Conservation (phyloP, 2,797 vertebrate species). For the Betta splendens region DNA sequence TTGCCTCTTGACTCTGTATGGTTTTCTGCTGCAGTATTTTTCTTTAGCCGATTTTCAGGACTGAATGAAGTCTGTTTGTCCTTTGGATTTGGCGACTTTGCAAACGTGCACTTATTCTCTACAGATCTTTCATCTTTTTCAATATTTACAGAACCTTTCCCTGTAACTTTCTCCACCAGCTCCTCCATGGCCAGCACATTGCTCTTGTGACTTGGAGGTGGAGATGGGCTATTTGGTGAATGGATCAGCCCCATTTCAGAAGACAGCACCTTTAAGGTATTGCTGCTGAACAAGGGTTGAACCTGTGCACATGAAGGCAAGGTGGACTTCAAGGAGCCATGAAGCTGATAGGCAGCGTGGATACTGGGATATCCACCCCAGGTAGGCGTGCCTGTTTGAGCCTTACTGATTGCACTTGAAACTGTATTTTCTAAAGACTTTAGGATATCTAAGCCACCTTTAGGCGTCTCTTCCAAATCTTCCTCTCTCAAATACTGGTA, state of each 20-base stretch:
- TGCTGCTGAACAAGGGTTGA: slow-evolving; percentile 88
- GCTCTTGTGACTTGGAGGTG: slow-evolving; percentile 91
- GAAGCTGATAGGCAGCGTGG: slow-evolving; percentile 97
- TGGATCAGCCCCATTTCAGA: slow-evolving; percentile 84
- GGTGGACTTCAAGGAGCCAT: slow-evolving; percentile 86
- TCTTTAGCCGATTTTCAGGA: slow-evolving; percentile 80
- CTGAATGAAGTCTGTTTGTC: slow-evolving; percentile 85
- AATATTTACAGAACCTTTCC: slow-evolving; percentile 87
- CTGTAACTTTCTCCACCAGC: slow-evolving; percentile 95
- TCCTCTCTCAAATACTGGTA: slow-evolving; percentile 97
- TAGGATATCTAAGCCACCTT: slow-evolving; percentile 93
- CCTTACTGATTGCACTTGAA: slow-evolving; percentile 97
- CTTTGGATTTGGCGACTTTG: slow-evolving; percentile 82
- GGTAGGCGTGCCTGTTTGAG: slow-evolving; percentile 95
- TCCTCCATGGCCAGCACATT: slow-evolving; percentile 98
- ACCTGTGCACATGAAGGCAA: slow-evolving; percentile 85
- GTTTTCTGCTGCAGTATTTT: slow-evolving; percentile 67
- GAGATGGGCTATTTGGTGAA: slow-evolving; percentile 89
- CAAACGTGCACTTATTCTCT: slow-evolving; percentile 79
- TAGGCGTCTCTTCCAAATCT: slow-evolving; percentile 93
- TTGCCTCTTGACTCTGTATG: slow-evolving; percentile 69
- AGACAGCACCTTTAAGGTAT: slow-evolving; percentile 82
- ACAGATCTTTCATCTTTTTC: slow-evolving; percentile 85
- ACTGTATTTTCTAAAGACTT: slow-evolving; percentile 98
- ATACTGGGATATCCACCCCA: slow-evolving; percentile 99